phyloP scores from a whole-genome alignment of 2,113 vertebrate genomes.

The Gila orcuttii region DNA sequence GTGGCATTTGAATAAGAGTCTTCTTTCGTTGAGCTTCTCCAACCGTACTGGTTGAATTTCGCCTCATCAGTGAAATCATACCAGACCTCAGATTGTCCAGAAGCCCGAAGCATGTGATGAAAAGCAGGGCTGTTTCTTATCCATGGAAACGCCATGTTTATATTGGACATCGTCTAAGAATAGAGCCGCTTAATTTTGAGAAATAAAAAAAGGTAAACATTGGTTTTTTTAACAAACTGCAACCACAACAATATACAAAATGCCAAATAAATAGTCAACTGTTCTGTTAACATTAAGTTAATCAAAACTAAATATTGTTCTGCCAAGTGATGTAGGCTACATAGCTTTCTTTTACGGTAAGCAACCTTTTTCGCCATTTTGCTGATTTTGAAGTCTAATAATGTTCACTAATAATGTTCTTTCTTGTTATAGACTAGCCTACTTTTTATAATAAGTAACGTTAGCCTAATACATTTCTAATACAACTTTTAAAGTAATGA shows the following conservation, averaged over 20 bases:
- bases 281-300: background rate
- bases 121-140: constrained; percentile 37
- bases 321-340: too few relatives aligned
- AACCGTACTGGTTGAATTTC: constrained; percentile 76
- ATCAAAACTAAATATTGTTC: background rate
- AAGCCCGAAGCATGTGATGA: constrained; percentile 66
- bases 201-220: background rate
- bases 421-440: background rate
- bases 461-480: background rate
- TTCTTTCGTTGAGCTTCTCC: constrained; percentile 74
- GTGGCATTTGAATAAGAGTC: constrained; percentile 68
- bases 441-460: background rate
- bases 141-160: constrained; percentile 2
- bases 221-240: background rate
- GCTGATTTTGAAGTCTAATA: background rate
- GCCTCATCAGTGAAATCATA: constrained; percentile 60
- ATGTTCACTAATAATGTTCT: background rate
- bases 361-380: background rate
- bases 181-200: background rate
- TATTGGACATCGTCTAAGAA: background rate
- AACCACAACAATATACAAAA: background rate
- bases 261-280: background rate
- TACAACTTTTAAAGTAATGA: background rate
- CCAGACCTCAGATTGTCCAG: constrained; percentile 75
- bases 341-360: background rate